Evolutionary conservation across 2,797 vertebrate genomes (phyloP), one percentile per base, ranked within the genome.

Genomic region (Tamandua tetradactyla): DNA sequence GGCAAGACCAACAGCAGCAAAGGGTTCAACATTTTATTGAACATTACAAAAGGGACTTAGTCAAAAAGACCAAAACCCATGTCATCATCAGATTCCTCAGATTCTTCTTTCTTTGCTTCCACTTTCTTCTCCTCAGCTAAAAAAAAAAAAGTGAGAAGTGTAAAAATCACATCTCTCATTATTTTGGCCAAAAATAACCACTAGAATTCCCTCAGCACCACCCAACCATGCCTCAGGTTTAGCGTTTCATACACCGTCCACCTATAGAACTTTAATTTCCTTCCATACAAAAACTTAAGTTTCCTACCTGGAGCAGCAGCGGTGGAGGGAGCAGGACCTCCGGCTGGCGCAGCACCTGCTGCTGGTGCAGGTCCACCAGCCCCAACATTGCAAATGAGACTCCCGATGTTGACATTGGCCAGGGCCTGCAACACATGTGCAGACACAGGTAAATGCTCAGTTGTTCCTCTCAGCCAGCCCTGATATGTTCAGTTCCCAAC

Each of bases 41-140:
- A 94, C 82, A 57, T 88, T 97, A 98, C 97, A 99, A 97, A 98
- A 98, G 98, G 98, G 87, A 30, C 98, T 98, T 99, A 99, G 98
- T 99, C 99, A 96, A 99, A 99, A 97, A 99, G 99, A 98, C 99
- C 99, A 95, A 99, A 99, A 97, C 99, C 99, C 99, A 99, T 99
- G 98, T 99, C 99, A 23, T 99, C 99, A 27, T 99, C 99, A 0
- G 99, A 99, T 94, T 99, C 99, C 97, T 99, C 99, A 0, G 99
- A 99, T 97, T 99, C 99, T 87, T 99, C 99, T 91, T 99, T 99
- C 99, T 99, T 99, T 96, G 99, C 99, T 85, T 99, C 99, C 95
- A 99, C 99, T 98, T 99, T 99, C 98, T 99, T 99, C 96, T 99
- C 99, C 95, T 99, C 99, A 89, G 99, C 99, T 99, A 97, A 20